Evolutionary conservation across 92 coral and sea anemone genomes (phyloP).

Genomic region (Epizoanthus stellaris): DNA sequence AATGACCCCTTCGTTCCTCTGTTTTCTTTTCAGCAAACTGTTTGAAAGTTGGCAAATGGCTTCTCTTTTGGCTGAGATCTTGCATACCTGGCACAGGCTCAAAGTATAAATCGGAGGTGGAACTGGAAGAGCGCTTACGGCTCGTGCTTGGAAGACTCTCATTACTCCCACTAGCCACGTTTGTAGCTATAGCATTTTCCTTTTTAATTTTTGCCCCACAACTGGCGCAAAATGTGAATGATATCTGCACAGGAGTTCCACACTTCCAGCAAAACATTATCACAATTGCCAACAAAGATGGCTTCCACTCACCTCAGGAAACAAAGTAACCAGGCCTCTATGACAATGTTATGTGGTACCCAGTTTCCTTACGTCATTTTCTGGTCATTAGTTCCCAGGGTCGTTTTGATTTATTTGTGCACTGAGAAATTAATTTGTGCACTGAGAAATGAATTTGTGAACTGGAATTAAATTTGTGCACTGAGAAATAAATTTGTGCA

Average conservation of each 20-base stretch:
- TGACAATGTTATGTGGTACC: too few species aligned
- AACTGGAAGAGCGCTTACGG: slow-evolving; percentile 12
- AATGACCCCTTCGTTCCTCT: slow-evolving; percentile 29
- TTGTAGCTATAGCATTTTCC: neutral
- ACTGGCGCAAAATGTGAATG: slow-evolving; percentile 9
- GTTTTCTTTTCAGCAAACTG: slow-evolving; percentile 45
- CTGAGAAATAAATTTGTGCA: too few species aligned
- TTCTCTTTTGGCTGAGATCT: neutral
- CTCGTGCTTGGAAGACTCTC: too few species aligned
- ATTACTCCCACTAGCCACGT: neutral
- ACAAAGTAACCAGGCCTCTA: neutral
- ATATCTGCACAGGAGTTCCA: neutral
- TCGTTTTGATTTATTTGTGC: too few species aligned
- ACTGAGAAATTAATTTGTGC: too few species aligned
- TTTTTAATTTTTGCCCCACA: slow-evolving; percentile 1
- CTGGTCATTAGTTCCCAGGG: too few species aligned
- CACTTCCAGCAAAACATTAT: too few species aligned
- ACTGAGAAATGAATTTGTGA: too few species aligned
- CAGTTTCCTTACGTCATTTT: too few species aligned
- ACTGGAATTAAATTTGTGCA: too few species aligned
- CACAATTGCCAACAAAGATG: too few species aligned
- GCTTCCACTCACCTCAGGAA: too few species aligned
- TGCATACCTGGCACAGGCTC: neutral
- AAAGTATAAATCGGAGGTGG: neutral
- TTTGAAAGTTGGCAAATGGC: slow-evolving; percentile 31